These are phyloP conservation scores for Pseudotriccus pelzelni DNA, from an alignment of 2,797 vertebrate species.

Conservation along the genomic window DNA sequence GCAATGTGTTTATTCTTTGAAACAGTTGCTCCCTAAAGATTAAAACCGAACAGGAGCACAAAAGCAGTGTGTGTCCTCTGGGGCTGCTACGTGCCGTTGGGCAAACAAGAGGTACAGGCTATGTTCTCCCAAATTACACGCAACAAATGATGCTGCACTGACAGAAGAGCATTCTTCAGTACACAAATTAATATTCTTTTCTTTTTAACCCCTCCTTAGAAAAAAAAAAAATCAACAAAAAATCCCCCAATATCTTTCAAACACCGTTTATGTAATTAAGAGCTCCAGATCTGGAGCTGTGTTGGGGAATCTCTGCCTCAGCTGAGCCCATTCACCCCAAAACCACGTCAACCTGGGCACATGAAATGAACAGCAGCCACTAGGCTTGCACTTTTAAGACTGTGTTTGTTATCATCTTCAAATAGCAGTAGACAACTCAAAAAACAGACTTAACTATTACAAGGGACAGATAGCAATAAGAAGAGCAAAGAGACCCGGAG, in stretches of 20 bases:
- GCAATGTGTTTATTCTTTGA: conserved; percentile 15
- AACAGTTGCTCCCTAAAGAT: conserved; percentile 59
- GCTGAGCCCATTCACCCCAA: not conserved
- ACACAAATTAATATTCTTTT: not conserved
- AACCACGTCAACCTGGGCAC: not conserved
- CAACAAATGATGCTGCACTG: not conserved
- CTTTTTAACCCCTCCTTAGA: not conserved
- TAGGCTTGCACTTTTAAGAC: not conserved
- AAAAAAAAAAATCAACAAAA: not conserved
- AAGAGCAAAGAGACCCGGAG: not conserved
- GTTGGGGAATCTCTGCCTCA: rapidly evolving
- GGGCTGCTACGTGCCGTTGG: not conserved
- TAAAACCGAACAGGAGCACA: conserved; percentile 1
- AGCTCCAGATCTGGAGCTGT: not conserved
- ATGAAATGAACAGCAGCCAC: not conserved
- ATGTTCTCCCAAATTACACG: not conserved
- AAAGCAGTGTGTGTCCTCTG: not conserved
- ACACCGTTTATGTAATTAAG: not conserved
- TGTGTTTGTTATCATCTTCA: rapidly evolving
- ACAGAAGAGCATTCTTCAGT: not conserved
- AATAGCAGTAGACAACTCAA: not conserved
- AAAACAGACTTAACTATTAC: not conserved
- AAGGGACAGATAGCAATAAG: not conserved
- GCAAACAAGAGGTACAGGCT: not conserved
- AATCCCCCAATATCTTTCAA: not conserved